Evolutionary conservation across 2,888 invertebrate genomes (phyloP), one percentile per base, ranked within the genome.

Genomic region (Stenurella melanura): DNA sequence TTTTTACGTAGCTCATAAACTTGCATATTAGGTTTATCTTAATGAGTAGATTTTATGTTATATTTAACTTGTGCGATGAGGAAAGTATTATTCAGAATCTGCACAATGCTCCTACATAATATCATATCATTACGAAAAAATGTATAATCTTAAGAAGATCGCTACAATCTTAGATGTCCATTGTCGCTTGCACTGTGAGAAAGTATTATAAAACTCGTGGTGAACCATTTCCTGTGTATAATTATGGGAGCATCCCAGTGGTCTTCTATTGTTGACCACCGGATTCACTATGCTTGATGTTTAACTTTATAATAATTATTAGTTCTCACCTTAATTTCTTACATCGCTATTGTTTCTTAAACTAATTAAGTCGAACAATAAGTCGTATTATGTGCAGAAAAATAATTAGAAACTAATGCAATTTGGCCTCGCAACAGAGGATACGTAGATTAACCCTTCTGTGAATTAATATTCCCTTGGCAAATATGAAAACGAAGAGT

Each of bases 171-270:
- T 26, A 71, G 71, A 60, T 71, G 71, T 71, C 71, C 71, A 71
- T 71, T 71, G 71, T 71, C 71, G 71, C 71, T 61, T 38, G 21
- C 61, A 50, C 61, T 71, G 71, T 71, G 71, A 71, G 71, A 71
- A 71, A 71, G 50, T 50, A 71, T 60, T 61, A 71, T 58, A 38
- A 58, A 70, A 64, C 71, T 19, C 38, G 66, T 66, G 66, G 66
- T 66, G 50, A 79, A 70, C 76, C 78, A 74, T 77, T 81, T 83
- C 83, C 81, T 81, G 80, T 75, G 69, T 73, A 79, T 83, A 83
- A 83, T 83, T 81, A 82, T 83, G 83, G 76, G 83, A 83, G 78
- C 76, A 80, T 81, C 79, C 75, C 75, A 61, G 57, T 74, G 77
- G 74, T 68, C 74, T 64, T 19, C 72, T 73, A 77, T 80, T 79